These are phyloP conservation scores for Apogon talboti DNA, from an alignment of 2,797 vertebrate genomes.

Conservation along the genomic window DNA sequence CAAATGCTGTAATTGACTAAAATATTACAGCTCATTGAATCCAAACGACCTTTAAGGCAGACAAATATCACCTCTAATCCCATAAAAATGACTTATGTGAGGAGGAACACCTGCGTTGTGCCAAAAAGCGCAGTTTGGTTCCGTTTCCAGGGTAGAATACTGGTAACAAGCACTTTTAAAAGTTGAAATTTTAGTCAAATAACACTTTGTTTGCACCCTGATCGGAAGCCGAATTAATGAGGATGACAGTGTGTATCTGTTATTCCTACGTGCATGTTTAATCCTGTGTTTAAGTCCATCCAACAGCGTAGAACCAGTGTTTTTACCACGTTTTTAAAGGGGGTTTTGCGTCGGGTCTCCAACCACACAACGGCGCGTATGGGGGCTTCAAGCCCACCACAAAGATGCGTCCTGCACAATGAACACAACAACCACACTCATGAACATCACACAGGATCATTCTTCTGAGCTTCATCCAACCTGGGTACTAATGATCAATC, in stretches of 20 bases:
- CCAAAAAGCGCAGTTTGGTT: too few species aligned
- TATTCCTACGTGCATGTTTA: fast-evolving
- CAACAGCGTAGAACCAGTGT: neutral
- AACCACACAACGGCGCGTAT: constrained; percentile 29
- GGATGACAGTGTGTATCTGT: fast-evolving
- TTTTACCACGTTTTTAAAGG: neutral
- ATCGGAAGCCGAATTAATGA: neutral
- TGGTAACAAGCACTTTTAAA: constrained; percentile 13
- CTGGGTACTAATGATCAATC: constrained; percentile 1
- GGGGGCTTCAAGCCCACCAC: constrained; percentile 18
- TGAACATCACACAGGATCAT: neutral
- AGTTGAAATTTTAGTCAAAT: constrained; percentile 17
- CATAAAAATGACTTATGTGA: too few species aligned
- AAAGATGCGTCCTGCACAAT: constrained; percentile 1
- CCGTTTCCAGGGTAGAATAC: too few species aligned
- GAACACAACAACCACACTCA: neutral
- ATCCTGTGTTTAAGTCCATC: fast-evolving
- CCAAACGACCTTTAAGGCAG: too few species aligned
- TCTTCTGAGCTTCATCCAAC: fast-evolving
- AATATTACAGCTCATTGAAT: too few species aligned
- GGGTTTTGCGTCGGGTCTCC: neutral
- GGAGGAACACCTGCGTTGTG: too few species aligned
- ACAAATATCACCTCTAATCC: too few species aligned
- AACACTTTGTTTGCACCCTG: fast-evolving
- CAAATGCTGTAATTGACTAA: too few species aligned